Evolutionary conservation across 53 echinoderm and acorn worm genomes (phyloP), one percentile per base, ranked within the genome.

Genomic region (Mesocentrotus franciscanus): DNA sequence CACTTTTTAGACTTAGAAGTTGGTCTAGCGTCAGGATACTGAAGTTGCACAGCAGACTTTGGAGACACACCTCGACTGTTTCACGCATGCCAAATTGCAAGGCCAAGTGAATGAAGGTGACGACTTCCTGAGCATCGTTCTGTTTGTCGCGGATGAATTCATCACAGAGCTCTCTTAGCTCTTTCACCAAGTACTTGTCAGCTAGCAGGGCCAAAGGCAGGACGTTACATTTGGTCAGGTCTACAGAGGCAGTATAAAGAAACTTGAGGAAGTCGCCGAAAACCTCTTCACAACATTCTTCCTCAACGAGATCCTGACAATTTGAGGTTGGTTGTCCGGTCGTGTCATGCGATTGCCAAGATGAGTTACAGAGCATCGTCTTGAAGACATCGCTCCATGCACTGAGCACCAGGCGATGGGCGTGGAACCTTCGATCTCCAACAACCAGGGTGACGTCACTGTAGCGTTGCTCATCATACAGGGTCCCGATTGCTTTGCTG

Each of bases 341-440:
- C 5, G 92, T 68, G 20, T 90, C 81, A 42, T 36, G 18, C 3
- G 18, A 20, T 42, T 42, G 81, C 95, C 96, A 95, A 26, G 95
- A 79, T 56, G 95, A 79, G 33, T 93, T 83, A 9, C 75, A 93
- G 1, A 95, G 42, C 97, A 97, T 95, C 35, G 96, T 96, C 20
- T 95, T 95, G 95, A 98, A 98, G 26, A 98, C 96, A 61, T 98
- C 98, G 85, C 97, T 97, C 97, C 98, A 96, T 8, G 96, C 95
- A 92, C 96, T 83, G 34, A 97, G 96, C 70, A 98, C 85, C 30
- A 98, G 95, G n/a, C 95, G 96, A 87, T 98, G 98, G 71, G 96
- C 97, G 24, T 96, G 92, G 92, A 96, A 98, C 56, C 39, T 36
- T 36, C 85, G 79, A 56, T 84, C 60, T 24, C 97, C 98, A 0